Conservation (phyloP, 2,888 invertebrate species). For the Exephanes ischioxanthus region DNA sequence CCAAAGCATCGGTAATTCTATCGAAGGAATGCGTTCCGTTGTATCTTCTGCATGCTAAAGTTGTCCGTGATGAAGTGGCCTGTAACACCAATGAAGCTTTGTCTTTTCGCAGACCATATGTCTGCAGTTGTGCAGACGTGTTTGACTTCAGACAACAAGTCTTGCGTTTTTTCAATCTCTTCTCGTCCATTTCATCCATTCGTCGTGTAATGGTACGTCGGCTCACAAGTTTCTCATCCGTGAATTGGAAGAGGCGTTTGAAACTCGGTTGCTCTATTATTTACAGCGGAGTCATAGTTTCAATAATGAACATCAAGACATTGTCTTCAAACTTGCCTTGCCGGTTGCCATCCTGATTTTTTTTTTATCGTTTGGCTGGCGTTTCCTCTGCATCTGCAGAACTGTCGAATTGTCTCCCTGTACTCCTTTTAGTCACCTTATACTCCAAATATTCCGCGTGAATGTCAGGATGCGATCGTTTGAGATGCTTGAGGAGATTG, state of each 20-base stretch:
- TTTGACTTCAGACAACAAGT: constrained; percentile 9
- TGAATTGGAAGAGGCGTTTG: constrained; percentile 9
- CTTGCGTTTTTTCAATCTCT: constrained; percentile 19
- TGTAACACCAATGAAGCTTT: constrained; percentile 23
- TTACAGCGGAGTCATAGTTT: constrained; percentile 30
- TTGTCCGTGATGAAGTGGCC: constrained; percentile 23
- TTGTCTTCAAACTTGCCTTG: constrained; percentile 10
- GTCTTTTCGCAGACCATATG: constrained; percentile 39
- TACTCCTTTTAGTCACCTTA: constrained; percentile 19
- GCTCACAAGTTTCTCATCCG: constrained; percentile 9
- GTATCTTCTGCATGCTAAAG: constrained; percentile 19
- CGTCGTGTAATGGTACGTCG: constrained; percentile 10
- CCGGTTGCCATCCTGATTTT: not conserved
- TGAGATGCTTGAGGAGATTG: constrained; percentile 24
- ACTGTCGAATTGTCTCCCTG: constrained; percentile 17
- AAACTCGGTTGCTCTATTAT: constrained; percentile 28
- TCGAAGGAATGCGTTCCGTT: constrained; percentile 16
- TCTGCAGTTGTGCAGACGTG: constrained; percentile 26
- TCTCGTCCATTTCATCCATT: constrained; percentile 15
- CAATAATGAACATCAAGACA: constrained; percentile 24
- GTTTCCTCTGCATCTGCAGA: constrained; percentile 1
- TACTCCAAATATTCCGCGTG: constrained; percentile 13
- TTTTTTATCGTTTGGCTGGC: constrained; percentile 17
- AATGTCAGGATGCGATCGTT: constrained; percentile 15
- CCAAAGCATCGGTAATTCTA: constrained; percentile 34